These are phyloP conservation scores for Drosophila mimica DNA, from an alignment of 2,888 invertebrate species.

Conservation along the genomic window DNA sequence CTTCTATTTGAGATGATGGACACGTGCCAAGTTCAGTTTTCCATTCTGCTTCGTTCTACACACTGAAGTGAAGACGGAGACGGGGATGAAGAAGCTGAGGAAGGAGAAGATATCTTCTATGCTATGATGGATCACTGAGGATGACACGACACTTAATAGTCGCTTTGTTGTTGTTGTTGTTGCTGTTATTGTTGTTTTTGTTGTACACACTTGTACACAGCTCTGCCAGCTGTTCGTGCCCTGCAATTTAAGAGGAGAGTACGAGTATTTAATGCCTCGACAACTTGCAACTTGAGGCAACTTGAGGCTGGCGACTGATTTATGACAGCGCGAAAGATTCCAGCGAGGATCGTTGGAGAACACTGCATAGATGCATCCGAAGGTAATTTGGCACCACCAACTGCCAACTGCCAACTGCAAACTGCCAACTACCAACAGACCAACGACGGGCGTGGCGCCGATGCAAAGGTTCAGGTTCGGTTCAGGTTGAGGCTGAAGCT, in stretches of 20 bases:
- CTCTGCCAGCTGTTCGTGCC: conserved; percentile 62
- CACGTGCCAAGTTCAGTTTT: conserved; percentile 75
- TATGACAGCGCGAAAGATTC: conserved; percentile 72
- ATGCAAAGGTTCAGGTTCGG: not conserved
- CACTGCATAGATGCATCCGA: conserved; percentile 45
- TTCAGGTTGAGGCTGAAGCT: conserved; percentile 14
- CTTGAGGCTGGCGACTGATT: conserved; percentile 70
- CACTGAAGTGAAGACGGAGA: conserved; percentile 4
- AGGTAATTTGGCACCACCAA: conserved; percentile 65
- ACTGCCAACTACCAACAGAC: conserved; percentile 31
- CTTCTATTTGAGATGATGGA: conserved; percentile 62
- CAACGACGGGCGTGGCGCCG: conserved; percentile 71
- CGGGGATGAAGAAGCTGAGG: not conserved
- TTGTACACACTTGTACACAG: conserved; percentile 12
- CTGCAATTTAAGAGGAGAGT: conserved; percentile 74
- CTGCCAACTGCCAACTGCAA: conserved; percentile 7
- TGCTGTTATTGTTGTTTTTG: conserved; percentile 23
- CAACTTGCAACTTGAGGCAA: conserved; percentile 39
- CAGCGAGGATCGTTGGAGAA: conserved; percentile 34
- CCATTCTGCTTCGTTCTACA: conserved; percentile 26
- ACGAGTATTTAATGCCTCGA: conserved; percentile 69
- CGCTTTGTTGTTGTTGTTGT: conserved; percentile 50
- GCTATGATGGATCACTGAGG: conserved; percentile 75
- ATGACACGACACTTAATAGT: conserved; percentile 77
- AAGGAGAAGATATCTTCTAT: conserved; percentile 46